These are phyloP conservation scores for Hylomyscus alleni DNA, from an alignment of 2,797 vertebrate genomes.

Conservation along the genomic window DNA sequence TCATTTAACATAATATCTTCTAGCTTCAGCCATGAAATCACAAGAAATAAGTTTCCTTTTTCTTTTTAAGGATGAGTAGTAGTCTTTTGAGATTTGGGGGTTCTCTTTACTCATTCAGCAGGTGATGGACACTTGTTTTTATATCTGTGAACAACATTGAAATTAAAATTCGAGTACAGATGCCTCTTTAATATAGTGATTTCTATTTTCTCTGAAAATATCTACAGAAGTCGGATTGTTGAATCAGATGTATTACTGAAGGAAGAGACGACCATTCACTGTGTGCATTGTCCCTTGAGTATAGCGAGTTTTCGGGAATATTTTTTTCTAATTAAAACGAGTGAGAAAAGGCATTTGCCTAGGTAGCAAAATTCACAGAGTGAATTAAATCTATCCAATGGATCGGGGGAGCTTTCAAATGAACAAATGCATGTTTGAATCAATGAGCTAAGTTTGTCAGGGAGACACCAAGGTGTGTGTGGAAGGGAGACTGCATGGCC, in stretches of 20 bases:
- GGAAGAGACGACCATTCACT: not conserved
- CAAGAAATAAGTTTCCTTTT: not conserved
- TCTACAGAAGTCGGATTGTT: not conserved
- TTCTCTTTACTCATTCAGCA: not conserved
- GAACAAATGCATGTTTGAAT: slow-evolving; percentile 38
- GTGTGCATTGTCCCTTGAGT: not conserved
- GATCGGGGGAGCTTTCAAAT: not conserved
- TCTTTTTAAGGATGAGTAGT: not conserved
- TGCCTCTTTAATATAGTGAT: not conserved
- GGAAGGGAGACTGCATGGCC: slow-evolving; percentile 53
- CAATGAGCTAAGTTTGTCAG: slow-evolving; percentile 38
- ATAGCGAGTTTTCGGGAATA: not conserved
- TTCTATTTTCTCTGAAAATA: not conserved
- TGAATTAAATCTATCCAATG: slow-evolving; percentile 51
- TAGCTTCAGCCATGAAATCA: not conserved
- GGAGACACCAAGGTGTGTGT: slow-evolving; percentile 13
- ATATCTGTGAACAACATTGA: not conserved
- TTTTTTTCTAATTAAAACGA: slow-evolving; percentile 41
- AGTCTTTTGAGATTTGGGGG: not conserved
- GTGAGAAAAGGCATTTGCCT: not conserved
- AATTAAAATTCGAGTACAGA: not conserved
- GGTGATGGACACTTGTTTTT: not conserved
- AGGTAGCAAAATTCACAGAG: slow-evolving; percentile 26
- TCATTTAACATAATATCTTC: not conserved
- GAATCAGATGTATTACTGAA: not conserved